Base-by-base conservation (phyloP, 2,113 vertebrate species). In the Bubo scandiacus region DNA sequence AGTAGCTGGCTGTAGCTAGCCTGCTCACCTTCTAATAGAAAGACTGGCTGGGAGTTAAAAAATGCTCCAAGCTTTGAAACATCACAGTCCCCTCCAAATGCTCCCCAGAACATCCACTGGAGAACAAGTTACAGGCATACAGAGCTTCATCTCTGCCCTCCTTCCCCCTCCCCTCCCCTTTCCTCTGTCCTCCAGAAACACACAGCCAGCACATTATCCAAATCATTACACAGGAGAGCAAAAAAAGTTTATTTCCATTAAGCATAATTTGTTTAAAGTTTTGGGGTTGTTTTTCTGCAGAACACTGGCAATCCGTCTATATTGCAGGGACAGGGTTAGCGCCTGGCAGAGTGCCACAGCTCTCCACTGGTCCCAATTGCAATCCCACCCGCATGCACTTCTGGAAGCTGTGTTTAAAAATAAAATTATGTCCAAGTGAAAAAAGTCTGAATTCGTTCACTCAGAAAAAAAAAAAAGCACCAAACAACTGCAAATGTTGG, bases 161-260 rank as follows among this genome's bases (percentile, higher is more conserved):
- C 40, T 87, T 42, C 40, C 40, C 40, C 40, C 81, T 84, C 25
- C 32, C 22, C 57, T 62, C 34, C 36, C 70, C 52, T 26, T 59
- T 83, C 72, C 55, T 34, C 94, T 73, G 40, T 70, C 71, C 36
- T 93, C 68, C 77, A 89, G 63, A 86, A 92, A 92, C 59, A 96
- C 58, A 67, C 18, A 86, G 81, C 66, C 78, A 75, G 70, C 20
- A 19, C 34, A 82, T 88, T 91, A 93, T 45, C 70, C 70, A 85
- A 93, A 77, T 82, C 78, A 73, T 80, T 94, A 92, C 14, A 38
- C 22, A 70, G 81, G 38, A 95, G 40, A n/a, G 71, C 73, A 93
- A 87, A 84, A 81, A 54, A 45, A 88, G 87, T 94, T 97, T 95
- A 95, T 95, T 97, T 92, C 94, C 92, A 96, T 88, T 92, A 88